Conservation (phyloP, 2,888 invertebrate species). For the Anaspis maculata region DNA sequence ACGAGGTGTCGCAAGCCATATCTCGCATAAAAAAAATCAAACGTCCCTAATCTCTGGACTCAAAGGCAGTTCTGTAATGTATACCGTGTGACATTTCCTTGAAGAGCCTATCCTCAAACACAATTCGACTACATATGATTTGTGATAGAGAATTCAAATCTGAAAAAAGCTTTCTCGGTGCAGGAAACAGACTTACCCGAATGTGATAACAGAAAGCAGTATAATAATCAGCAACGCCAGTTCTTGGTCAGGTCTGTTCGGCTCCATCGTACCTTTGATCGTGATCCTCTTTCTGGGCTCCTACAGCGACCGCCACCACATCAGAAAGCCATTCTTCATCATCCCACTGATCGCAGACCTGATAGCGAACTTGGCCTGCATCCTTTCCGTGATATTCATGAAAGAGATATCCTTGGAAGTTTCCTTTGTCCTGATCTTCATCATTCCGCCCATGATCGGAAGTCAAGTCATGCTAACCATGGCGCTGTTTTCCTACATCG, state of each 20-base stretch:
- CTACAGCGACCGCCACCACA: slow-evolving; percentile 38
- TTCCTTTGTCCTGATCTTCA: slow-evolving; percentile 47
- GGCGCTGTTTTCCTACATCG: slow-evolving; percentile 39
- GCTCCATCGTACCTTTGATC: slow-evolving; percentile 34
- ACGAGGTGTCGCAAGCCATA: too few species aligned
- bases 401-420: slow-evolving; percentile 46
- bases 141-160: too few species aligned
- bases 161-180: too few species aligned
- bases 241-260: slow-evolving; percentile 34
- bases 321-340: slow-evolving; percentile 38
- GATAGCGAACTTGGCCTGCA: slow-evolving; percentile 44
- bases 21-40: too few species aligned
- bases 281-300: slow-evolving; percentile 38
- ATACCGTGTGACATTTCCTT: too few species aligned
- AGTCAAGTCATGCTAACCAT: slow-evolving; percentile 44
- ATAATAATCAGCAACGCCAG: slow-evolving; percentile 44
- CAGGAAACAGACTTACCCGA: too few species aligned
- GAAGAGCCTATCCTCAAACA: too few species aligned
- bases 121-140: too few species aligned
- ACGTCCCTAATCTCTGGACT: too few species aligned
- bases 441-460: slow-evolving; percentile 51
- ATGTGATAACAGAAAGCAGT: too few species aligned
- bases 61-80: too few species aligned
- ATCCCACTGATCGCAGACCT: slow-evolving; percentile 38
- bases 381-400: slow-evolving; percentile 49